Conservation (phyloP, 2,888 invertebrate genomes). For the Neria commutata region DNA sequence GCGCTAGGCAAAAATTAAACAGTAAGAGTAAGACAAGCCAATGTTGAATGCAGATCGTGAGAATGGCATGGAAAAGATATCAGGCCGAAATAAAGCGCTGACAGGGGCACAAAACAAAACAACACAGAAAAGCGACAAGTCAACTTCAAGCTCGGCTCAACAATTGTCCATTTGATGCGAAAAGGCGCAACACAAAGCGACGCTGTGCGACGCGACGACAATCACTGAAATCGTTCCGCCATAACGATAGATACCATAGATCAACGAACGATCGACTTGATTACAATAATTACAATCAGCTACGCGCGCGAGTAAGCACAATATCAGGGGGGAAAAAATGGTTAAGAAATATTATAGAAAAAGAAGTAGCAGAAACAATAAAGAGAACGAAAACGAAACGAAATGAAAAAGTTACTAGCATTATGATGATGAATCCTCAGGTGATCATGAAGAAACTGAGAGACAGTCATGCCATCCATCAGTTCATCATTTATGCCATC, state of each 20-base stretch:
- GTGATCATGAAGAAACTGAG: not conserved
- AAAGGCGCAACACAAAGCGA: slow-evolving; percentile 32
- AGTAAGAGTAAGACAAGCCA: not conserved
- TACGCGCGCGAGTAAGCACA: slow-evolving; percentile 45
- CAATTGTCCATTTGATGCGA: slow-evolving; percentile 43
- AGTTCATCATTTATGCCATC: not conserved
- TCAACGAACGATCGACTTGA: slow-evolving; percentile 43
- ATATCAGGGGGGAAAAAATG: slow-evolving; percentile 1
- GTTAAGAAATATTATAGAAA: slow-evolving; percentile 7
- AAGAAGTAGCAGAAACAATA: slow-evolving; percentile 1
- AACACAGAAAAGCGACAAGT: slow-evolving; percentile 41
- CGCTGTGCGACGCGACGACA: slow-evolving; percentile 33
- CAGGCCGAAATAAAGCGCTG: slow-evolving; percentile 43
- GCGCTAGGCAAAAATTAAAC: not conserved
- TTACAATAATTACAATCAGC: slow-evolving; percentile 59
- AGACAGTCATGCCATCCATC: not conserved
- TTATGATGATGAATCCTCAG: slow-evolving; percentile 8
- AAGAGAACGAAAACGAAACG: slow-evolving; percentile 7
- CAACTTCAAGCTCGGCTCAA: slow-evolving; percentile 44
- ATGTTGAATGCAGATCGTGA: slow-evolving; percentile 41
- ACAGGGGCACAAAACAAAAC: slow-evolving; percentile 37
- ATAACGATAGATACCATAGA: slow-evolving; percentile 12
- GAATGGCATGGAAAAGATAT: slow-evolving; percentile 48
- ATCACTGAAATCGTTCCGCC: slow-evolving; percentile 13
- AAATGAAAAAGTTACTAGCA: slow-evolving; percentile 12